Evolutionary conservation across 2,888 invertebrate species (phyloP).

Genomic region (Machimus rusticus): DNA sequence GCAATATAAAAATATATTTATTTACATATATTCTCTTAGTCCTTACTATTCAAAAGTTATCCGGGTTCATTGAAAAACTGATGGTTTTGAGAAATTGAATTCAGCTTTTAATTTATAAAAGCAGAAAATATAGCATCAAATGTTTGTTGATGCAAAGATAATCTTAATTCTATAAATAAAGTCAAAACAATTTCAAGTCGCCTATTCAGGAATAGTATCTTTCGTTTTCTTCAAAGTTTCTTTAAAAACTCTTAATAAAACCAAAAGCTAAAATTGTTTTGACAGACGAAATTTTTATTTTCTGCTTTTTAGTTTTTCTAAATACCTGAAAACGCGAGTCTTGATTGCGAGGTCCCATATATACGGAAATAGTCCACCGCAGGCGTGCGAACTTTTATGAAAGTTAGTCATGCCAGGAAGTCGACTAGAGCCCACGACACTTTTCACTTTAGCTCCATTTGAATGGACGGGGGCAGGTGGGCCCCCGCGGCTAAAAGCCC

Average conservation of each 20-base stretch:
- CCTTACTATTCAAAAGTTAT: too few relatives aligned
- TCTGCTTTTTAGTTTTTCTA: not conserved
- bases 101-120: too few relatives aligned
- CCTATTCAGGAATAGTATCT: not conserved
- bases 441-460: not conserved
- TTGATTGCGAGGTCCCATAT: not conserved
- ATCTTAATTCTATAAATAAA: too few relatives aligned
- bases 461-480: not conserved
- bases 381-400: not conserved
- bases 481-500: not conserved
- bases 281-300: not conserved
- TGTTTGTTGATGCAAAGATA: too few relatives aligned
- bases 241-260: not conserved
- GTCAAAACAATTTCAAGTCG: too few relatives aligned
- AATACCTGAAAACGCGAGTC: not conserved
- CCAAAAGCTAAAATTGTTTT: not conserved
- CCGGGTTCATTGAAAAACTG: too few relatives aligned
- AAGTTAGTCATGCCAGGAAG: slow-evolving; percentile 31
- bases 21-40: too few relatives aligned
- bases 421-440: not conserved
- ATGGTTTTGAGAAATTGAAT: too few relatives aligned
- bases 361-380: slow-evolving; percentile 7
- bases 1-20: too few relatives aligned
- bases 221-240: not conserved
- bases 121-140: too few relatives aligned